Evolutionary conservation across 2,113 vertebrate genomes (phyloP).

Genomic region (Alouatta palliata): DNA sequence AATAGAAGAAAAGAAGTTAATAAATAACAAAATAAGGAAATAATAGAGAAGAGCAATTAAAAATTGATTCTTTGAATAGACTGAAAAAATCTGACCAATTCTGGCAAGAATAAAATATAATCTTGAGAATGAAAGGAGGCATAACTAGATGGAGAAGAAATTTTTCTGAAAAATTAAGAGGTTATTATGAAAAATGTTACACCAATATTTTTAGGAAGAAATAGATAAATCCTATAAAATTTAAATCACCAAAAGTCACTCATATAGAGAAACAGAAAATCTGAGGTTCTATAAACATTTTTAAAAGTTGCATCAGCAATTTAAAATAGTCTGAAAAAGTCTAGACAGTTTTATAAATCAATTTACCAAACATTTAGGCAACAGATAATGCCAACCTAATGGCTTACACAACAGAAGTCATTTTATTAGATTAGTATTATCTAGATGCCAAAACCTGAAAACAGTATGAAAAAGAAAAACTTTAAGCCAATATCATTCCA

Average conservation of each 20-base stretch:
- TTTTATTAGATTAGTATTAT: background rate
- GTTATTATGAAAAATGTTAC: constrained; percentile 17
- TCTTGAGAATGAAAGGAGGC: constrained; percentile 15
- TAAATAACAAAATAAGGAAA: constrained; percentile 35
- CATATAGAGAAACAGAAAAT: constrained; percentile 57
- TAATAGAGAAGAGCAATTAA: background rate
- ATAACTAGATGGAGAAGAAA: background rate
- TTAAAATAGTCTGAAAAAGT: constrained; percentile 63
- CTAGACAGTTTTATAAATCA: constrained; percentile 53
- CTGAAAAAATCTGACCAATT: constrained; percentile 4
- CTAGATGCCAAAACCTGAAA: constrained; percentile 17
- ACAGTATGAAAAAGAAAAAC: background rate
- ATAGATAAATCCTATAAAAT: constrained; percentile 57
- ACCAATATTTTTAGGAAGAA: constrained; percentile 54
- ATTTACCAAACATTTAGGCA: constrained; percentile 48
- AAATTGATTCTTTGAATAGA: constrained; percentile 12
- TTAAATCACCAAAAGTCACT: constrained; percentile 64
- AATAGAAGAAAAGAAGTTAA: constrained; percentile 41
- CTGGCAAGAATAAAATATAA: constrained; percentile 38
- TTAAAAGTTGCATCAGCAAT: constrained; percentile 37
- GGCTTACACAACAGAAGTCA: background rate
- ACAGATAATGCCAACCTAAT: constrained; percentile 10
- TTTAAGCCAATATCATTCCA: background rate
- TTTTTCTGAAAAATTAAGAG: background rate
- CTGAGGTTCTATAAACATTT: constrained; percentile 61